Evolutionary conservation across 1,140 invertebrate genomes (phyloP).

Genomic region (Drosophila truncata): DNA sequence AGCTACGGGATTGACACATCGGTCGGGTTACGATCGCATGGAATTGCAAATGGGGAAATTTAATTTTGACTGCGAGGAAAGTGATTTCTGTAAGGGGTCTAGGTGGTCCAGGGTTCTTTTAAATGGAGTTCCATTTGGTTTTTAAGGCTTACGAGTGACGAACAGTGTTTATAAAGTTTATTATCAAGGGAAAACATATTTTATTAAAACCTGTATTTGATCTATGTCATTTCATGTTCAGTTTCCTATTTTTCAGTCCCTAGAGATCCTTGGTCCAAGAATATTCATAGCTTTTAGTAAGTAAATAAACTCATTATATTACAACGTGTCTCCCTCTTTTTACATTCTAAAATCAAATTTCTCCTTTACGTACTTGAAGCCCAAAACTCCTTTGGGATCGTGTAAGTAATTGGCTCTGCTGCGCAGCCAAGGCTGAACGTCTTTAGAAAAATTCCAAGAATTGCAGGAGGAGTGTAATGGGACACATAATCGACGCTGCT

Average conservation of each 20-base stretch:
- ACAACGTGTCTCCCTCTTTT: not conserved
- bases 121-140: not conserved
- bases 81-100: constrained; percentile 1
- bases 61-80: constrained; percentile 8
- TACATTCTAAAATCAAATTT: not conserved
- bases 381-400: constrained; percentile 9
- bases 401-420: constrained; percentile 36
- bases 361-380: constrained; percentile 17
- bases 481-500: constrained; percentile 69
- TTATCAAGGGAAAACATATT: not conserved
- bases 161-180: not conserved
- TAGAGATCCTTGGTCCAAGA: not conserved
- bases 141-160: not conserved
- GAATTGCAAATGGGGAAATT: constrained; percentile 22
- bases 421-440: constrained; percentile 28
- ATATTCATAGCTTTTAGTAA: too few species aligned
- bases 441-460: constrained; percentile 64
- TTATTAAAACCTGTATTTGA: not conserved
- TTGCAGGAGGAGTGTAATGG: constrained; percentile 33
- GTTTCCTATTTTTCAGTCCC: not conserved
- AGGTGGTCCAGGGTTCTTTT: not conserved
- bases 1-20: constrained; percentile 49
- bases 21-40: constrained; percentile 24
- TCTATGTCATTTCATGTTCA: not conserved
- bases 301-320: not conserved